phyloP scores from a whole-genome alignment of 2,888 invertebrate genomes.

The Exephanes ischioxanthus region DNA sequence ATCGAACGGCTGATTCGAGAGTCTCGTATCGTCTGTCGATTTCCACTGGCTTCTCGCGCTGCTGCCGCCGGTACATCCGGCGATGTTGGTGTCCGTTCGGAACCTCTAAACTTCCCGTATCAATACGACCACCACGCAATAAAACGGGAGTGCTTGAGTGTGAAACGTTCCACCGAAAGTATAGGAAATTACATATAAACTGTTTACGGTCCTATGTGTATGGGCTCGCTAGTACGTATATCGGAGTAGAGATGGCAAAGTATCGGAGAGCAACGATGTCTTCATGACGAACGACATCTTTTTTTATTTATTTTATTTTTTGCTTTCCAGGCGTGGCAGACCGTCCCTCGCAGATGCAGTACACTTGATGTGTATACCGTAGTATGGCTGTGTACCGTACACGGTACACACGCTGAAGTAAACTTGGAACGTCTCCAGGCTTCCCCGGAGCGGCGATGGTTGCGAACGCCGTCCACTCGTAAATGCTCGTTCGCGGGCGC shows the following conservation, averaged over 20 bases:
- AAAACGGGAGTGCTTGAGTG: constrained; percentile 43
- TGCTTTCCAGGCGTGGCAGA: constrained; percentile 14
- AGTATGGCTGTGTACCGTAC: constrained; percentile 19
- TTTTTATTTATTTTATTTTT: constrained; percentile 27
- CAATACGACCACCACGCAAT: constrained; percentile 48
- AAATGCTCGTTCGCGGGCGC: constrained; percentile 71
- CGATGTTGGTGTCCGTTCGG: constrained; percentile 30
- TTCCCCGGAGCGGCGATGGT: constrained; percentile 62
- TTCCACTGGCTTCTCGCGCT: constrained; percentile 17
- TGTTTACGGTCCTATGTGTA: constrained; percentile 6
- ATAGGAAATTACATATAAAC: constrained; percentile 21
- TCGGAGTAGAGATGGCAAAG: constrained; percentile 44
- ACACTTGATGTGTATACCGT: constrained; percentile 27
- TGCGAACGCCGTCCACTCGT: constrained; percentile 72
- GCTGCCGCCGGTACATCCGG: constrained; percentile 32
- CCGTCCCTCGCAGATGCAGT: constrained; percentile 4
- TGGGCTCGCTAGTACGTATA: not conserved
- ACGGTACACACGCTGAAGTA: constrained; percentile 56
- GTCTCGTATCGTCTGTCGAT: constrained; percentile 18
- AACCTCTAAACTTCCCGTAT: constrained; percentile 57
- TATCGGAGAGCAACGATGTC: constrained; percentile 57
- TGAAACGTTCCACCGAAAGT: constrained; percentile 26
- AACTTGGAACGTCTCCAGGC: constrained; percentile 79
- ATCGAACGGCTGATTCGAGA: constrained; percentile 33
- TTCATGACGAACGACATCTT: constrained; percentile 54